Base-by-base conservation (phyloP, 2,113 vertebrate genomes). In the Esox niger region DNA sequence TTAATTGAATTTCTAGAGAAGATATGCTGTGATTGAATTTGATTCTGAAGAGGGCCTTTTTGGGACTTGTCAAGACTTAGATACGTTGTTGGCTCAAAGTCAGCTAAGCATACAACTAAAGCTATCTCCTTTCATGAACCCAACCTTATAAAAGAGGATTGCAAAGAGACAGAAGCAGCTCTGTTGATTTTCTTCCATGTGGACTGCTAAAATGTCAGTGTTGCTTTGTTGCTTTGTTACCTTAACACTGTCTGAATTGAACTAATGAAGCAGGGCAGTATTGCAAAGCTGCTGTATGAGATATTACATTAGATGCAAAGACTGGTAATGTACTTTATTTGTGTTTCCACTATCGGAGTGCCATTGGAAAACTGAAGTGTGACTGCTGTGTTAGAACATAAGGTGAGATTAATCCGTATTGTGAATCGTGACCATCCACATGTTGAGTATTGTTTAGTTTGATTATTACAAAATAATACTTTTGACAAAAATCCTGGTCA, bases 21-120 rank as follows among this genome's bases (percentile, higher is more conserved):
- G 67, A 64, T 2, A 43, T 62, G 66, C 57, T 78, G 75, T 60
- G 27, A 15, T 9, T 38, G 43, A 66, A 70, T 79, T 64, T 62
- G 66, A 49, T 77, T 77, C 64, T 62, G 57, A 67, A 68, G 31
- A 66, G n/a, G 32, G 30, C 15, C 58, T 74, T 68, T 65, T 74
- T 71, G 58, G 68, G 73, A 82, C 75, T 79, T 88, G 81, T 87
- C 84, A 87, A 82, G 79, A 81, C 83, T 77, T 76, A 84, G 69
- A 88, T 85, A 76, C 58, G 69, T 74, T 64, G 17, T 59, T 59
- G 76, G 66, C 74, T 81, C 62, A 84, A 79, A 84, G 69, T 86
- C 77, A 77, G 78, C 79, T 80, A 86, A 82, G 79, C 82, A 79
- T 76, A 77, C 56, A 82, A 64, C 66, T 82, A 71, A 77, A 74